A percentile compares a stretch with the other conserved stretches of the same genome.
These are phyloP conservation scores for Perithous albicinctus DNA, from an alignment of 2,888 invertebrate genomes.

Conservation along the genomic window DNA sequence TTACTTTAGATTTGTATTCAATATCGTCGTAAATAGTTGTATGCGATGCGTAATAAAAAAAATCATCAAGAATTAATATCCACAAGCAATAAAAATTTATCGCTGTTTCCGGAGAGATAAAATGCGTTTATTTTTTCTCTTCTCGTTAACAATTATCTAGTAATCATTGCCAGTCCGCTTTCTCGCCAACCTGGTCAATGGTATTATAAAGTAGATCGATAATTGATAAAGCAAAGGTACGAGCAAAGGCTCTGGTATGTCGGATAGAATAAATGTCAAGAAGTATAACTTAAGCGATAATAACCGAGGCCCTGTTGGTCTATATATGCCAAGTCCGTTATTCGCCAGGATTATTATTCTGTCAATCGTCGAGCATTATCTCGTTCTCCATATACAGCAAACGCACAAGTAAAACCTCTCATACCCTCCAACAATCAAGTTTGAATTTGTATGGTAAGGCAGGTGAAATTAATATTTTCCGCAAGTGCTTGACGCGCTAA, in stretches of 20 bases:
- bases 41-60: too few relatives aligned
- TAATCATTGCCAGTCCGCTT: constrained; percentile 38
- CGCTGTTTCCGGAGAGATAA: not conserved
- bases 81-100: constrained; percentile 37
- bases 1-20: not conserved
- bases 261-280: constrained; percentile 65
- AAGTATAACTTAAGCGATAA: constrained; percentile 65
- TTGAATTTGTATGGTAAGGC: constrained; percentile 37
- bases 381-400: constrained; percentile 18
- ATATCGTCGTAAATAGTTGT: too few relatives aligned
- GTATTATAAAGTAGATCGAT: constrained; percentile 37
- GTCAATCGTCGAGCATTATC: constrained; percentile 67
- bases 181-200: constrained; percentile 26
- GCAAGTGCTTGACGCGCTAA: constrained; percentile 29
- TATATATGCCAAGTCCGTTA: not conserved
- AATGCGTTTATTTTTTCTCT: not conserved
- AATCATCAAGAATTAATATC: constrained; percentile 33
- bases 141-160: not conserved
- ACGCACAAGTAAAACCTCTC: not conserved
- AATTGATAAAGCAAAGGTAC: constrained; percentile 47
- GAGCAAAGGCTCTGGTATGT: constrained; percentile 31
- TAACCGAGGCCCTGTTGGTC: constrained; percentile 48
- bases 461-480: constrained; percentile 62
- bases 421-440: not conserved
- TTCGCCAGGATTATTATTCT: constrained; percentile 60